These are phyloP conservation scores for Clarias pachynema DNA, from an alignment of 2,797 vertebrate genomes.

Conservation along the genomic window DNA sequence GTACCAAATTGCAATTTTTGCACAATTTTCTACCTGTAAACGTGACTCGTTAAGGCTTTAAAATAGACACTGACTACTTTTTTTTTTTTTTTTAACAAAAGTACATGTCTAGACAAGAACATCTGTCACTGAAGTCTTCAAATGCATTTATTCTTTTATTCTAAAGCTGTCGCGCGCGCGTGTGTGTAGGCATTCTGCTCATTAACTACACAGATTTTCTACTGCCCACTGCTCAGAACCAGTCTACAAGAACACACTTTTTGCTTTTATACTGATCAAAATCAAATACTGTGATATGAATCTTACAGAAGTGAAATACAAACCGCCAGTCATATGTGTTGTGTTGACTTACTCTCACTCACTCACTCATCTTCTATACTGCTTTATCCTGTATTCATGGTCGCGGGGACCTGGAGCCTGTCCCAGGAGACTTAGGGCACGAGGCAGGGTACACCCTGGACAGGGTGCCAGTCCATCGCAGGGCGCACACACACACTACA, in stretches of 20 bases:
- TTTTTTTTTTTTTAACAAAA: not conserved
- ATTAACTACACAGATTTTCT: conserved; percentile 67
- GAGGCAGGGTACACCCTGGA: no score
- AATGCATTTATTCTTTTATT: conserved; percentile 18
- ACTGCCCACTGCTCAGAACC: conserved; percentile 45
- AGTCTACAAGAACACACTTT: conserved; percentile 25
- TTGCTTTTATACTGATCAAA: conserved; percentile 21
- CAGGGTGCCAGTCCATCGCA: no score
- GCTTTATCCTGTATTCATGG: no score
- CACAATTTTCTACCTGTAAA: conserved; percentile 17
- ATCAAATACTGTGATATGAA: not conserved
- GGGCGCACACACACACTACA: no score
- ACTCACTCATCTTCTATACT: not conserved
- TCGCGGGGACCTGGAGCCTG: no score
- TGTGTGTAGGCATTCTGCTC: conserved; percentile 67
- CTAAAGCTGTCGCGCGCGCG: conserved; percentile 51
- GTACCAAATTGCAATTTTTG: conserved; percentile 6
- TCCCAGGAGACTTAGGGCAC: no score
- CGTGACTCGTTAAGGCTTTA: not conserved
- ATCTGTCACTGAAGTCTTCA: conserved; percentile 16
- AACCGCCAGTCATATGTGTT: conserved; percentile 10
- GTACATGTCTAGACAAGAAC: conserved; percentile 14
- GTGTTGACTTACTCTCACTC: not conserved
- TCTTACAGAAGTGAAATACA: not conserved
- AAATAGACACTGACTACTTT: not conserved